Conservation (phyloP, 2,797 vertebrate species). For the Taeniopygia guttata region DNA sequence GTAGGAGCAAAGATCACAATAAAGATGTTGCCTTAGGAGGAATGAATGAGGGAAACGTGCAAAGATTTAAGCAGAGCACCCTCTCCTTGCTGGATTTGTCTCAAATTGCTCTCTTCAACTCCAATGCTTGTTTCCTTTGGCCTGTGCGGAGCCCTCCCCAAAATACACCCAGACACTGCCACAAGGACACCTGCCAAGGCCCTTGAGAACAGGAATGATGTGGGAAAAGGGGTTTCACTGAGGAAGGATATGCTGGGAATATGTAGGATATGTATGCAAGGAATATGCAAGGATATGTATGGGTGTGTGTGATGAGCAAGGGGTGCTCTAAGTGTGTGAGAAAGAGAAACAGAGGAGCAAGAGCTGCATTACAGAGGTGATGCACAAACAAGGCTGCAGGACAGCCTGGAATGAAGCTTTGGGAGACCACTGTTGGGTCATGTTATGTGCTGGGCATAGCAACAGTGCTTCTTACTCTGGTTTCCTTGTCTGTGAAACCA, state of each 20-base stretch:
- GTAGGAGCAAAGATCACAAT: constrained; percentile 60
- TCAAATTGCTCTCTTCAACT: neutral
- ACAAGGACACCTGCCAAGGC: neutral
- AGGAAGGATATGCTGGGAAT: neutral
- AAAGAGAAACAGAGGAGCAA: neutral
- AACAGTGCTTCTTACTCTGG: neutral
- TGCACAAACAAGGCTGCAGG: neutral
- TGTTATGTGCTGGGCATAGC: neutral
- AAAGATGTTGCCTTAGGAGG: constrained; percentile 31
- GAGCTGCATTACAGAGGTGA: neutral
- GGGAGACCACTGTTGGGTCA: neutral
- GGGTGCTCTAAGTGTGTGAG: neutral
- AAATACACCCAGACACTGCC: neutral
- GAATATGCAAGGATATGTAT: too few relatives aligned
- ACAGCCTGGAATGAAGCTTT: neutral
- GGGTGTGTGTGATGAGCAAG: neutral
- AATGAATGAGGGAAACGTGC: constrained; percentile 8
- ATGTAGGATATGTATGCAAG: too few relatives aligned
- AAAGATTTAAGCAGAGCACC: constrained; percentile 2
- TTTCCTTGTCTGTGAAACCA: neutral
- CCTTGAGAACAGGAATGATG: neutral
- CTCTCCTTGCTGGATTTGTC: neutral
- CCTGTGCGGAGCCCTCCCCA: neutral
- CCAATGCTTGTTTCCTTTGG: neutral
- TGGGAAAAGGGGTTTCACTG: neutral